Conservation (phyloP, 1,140 invertebrate species). For the Marisa cornuarietis region DNA sequence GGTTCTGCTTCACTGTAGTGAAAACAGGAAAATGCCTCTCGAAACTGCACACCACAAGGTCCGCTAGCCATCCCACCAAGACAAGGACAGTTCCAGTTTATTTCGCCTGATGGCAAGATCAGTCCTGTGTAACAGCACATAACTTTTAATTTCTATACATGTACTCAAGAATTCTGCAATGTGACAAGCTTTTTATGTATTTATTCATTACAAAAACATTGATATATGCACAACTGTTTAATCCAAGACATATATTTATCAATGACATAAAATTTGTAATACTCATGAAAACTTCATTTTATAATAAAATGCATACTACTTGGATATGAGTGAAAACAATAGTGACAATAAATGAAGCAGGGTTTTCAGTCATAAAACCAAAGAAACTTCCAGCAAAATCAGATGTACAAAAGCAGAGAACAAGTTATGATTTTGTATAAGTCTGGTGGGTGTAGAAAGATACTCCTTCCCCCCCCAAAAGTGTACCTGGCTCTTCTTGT, state of each 20-base stretch:
- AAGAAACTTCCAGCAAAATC: not conserved
- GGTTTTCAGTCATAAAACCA: not conserved
- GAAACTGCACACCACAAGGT: conserved; percentile 91
- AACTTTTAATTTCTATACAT: too few species aligned
- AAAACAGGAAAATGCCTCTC: conserved; percentile 94
- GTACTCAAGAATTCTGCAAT: too few species aligned
- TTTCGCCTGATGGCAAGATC: conserved; percentile 86
- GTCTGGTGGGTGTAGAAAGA: not conserved
- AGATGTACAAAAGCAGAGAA: too few species aligned
- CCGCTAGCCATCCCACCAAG: conserved; percentile 94
- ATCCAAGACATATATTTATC: too few species aligned
- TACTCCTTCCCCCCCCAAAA: not conserved
- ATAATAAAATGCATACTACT: not conserved
- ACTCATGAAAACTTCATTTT: too few species aligned
- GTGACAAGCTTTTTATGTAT: too few species aligned
- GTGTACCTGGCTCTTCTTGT: conserved; percentile 57
- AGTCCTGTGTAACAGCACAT: conserved; percentile 73
- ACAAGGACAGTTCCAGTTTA: conserved; percentile 98
- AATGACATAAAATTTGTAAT: too few species aligned
- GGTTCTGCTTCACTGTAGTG: conserved; percentile 81
- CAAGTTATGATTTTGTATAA: too few species aligned
- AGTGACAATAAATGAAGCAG: not conserved
- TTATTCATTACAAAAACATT: too few species aligned
- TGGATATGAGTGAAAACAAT: not conserved
- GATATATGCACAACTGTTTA: too few species aligned